Evolutionary conservation across 2,797 vertebrate genomes (phyloP), one percentile per base, ranked within the genome.

Genomic region (Salmo trutta): DNA sequence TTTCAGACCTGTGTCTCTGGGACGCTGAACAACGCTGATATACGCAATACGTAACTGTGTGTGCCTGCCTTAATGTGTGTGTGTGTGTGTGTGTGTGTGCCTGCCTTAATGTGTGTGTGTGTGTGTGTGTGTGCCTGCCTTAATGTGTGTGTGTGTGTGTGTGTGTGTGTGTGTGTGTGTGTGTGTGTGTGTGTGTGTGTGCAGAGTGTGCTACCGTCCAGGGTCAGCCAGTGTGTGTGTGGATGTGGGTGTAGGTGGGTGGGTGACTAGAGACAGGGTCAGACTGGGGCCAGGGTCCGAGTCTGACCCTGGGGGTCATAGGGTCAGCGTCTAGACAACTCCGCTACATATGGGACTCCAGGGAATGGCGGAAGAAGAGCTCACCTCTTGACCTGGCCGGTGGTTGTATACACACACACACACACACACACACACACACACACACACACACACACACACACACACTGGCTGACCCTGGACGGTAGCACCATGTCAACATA

Each of bases 401-500:
- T 47, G 41, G 41, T 64, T 64, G n/a, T 64, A 64, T 24, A 24
- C 56, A 59, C 31, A 33, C 31, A 33, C 27, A 29, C 7, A 14
- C 47, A 29, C 27, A 29, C 27, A 29, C 54, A 19, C 54, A n/a
- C 54, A 56, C 53, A 54, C 53, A 52, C 51, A 52, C 52, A 54
- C 54, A 68, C 29, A 6, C 78, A 79, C 41, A 80, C 74, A 80
- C 65, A 19, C 19, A n/a, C 54, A 68, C 24, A 8, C 77, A 79
- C 41, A 81, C 74, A 79, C 65, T 75, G 3, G 74, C 86, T 76
- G 79, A 81, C 80, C 86, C 19, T 59, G 74, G 87, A 84, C 41
- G 75, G 66, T 79, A 81, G 78, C 73, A 72, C 79, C 86, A 71
- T 78, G 77, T 88, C 85, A 86, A 90, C 83, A 85, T 82, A 91